Evolutionary conservation across 2,888 invertebrate species (phyloP).

Genomic region (Drosophila anceps): DNA sequence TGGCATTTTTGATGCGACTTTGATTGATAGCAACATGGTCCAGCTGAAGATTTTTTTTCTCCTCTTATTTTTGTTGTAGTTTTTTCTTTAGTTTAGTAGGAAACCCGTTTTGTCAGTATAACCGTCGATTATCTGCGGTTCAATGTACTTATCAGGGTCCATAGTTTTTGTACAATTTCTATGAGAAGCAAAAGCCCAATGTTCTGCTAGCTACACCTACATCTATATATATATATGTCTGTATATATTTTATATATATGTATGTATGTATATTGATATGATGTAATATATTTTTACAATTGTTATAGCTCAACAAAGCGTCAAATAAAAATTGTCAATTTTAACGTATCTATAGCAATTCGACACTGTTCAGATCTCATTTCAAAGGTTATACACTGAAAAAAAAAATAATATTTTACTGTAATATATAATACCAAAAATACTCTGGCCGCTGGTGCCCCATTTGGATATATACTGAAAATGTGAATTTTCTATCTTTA

Average conservation of each 20-base stretch:
- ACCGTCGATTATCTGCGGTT: constrained; percentile 74
- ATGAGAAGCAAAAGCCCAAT: background rate
- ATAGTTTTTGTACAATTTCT: constrained; percentile 23
- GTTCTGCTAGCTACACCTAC: constrained; percentile 3
- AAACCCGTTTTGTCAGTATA: constrained; percentile 68
- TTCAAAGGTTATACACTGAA: constrained; percentile 14
- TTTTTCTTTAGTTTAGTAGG: constrained; percentile 17
- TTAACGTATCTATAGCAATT: constrained; percentile 19
- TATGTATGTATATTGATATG: background rate
- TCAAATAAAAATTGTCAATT: constrained; percentile 29
- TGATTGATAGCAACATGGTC: constrained; percentile 68
- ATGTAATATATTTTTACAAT: constrained; percentile 6
- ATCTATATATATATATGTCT: background rate
- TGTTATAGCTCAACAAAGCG: constrained; percentile 12
- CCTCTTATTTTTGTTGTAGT: background rate
- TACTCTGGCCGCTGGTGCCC: too few species aligned
- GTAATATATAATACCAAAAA: background rate
- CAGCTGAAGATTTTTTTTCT: constrained; percentile 40
- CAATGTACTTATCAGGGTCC: constrained; percentile 72
- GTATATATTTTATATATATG: background rate
- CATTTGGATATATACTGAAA: background rate
- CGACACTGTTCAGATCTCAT: constrained; percentile 7
- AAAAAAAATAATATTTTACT: constrained; percentile 9
- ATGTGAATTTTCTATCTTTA: background rate
- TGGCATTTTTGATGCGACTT: constrained; percentile 55